These are phyloP conservation scores for Catostylus mosaicus DNA, from an alignment of 30 jellyfish, hydroid and myxozoan genomes.

Conservation along the genomic window DNA sequence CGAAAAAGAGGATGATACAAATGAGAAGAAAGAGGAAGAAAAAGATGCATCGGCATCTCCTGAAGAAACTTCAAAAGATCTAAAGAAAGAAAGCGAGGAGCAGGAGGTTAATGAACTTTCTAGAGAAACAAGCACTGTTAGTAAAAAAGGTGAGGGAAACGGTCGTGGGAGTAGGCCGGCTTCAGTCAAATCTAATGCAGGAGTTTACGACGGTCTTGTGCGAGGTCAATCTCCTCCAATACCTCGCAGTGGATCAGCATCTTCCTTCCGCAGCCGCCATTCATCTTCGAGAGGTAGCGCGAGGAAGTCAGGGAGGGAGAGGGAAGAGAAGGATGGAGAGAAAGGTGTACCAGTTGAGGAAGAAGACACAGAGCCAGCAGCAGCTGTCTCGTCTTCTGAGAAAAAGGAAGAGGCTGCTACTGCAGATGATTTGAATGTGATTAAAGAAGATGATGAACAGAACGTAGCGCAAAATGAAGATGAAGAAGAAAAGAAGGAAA, in stretches of 20 bases:
- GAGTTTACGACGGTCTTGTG: conserved; percentile 21
- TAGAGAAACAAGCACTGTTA: conserved; percentile 16
- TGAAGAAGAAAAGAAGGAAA: too few relatives aligned
- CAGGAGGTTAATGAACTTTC: not conserved
- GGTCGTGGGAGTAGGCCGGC: conserved; percentile 23
- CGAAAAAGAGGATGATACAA: too few relatives aligned
- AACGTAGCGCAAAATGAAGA: too few relatives aligned
- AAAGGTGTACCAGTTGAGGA: not conserved
- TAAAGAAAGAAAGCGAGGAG: not conserved
- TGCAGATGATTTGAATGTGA: not conserved
- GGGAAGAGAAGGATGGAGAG: not conserved
- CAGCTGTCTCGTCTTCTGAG: not conserved
- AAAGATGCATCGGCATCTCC: not conserved
- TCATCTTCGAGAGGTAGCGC: conserved; percentile 2
- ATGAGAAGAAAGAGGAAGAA: not conserved
- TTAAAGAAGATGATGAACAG: not conserved
- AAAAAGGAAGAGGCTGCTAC: not conserved
- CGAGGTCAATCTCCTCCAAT: conserved; percentile 17
- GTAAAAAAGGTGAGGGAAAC: not conserved
- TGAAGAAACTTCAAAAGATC: not conserved
- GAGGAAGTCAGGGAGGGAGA: not conserved
- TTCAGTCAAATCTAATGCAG: conserved; percentile 3
- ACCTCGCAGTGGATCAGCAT: conserved; percentile 18
- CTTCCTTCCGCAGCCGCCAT: not conserved
- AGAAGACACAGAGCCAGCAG: not conserved